Evolutionary conservation across 2,888 invertebrate genomes (phyloP).

Genomic region (Ernsta delagoae): DNA sequence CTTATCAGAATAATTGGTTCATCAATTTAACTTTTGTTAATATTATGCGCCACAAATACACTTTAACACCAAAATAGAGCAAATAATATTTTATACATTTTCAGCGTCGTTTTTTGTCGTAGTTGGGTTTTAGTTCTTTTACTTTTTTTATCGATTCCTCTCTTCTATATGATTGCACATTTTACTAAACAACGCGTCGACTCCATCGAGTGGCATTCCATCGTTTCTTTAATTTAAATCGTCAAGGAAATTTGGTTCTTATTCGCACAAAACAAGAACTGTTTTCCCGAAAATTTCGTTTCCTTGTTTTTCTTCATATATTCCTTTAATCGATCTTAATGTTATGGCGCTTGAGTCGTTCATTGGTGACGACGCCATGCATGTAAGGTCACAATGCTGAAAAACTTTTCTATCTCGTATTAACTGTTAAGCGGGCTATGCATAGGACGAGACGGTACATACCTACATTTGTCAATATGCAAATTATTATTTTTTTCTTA

Average conservation of each 20-base stretch:
- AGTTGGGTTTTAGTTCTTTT: conserved; percentile 62
- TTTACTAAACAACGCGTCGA: conserved; percentile 69
- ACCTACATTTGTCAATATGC: no score
- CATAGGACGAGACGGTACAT: not conserved
- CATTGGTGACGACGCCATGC: conserved; percentile 25
- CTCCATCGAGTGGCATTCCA: conserved; percentile 59
- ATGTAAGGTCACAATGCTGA: conserved; percentile 38
- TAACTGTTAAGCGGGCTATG: conserved; percentile 65
- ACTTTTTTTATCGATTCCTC: conserved; percentile 63
- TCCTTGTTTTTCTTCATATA: conserved; percentile 25
- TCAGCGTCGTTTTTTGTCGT: no score
- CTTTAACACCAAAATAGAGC: no score
- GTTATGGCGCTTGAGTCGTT: conserved; percentile 34
- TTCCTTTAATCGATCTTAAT: conserved; percentile 35
- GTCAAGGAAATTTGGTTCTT: conserved; percentile 42
- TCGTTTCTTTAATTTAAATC: conserved; percentile 48
- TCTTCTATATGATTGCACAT: conserved; percentile 79
- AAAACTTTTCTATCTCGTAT: conserved; percentile 56
- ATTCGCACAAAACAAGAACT: conserved; percentile 37
- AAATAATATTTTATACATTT: no score
- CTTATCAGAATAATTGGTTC: conserved; percentile 16
- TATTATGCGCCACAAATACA: no score
- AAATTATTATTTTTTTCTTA: no score
- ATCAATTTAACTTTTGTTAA: no score
- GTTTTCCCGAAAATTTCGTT: conserved; percentile 33